Evolutionary conservation across 2,888 invertebrate species (phyloP).

Genomic region (Drosophila paranaensis): DNA sequence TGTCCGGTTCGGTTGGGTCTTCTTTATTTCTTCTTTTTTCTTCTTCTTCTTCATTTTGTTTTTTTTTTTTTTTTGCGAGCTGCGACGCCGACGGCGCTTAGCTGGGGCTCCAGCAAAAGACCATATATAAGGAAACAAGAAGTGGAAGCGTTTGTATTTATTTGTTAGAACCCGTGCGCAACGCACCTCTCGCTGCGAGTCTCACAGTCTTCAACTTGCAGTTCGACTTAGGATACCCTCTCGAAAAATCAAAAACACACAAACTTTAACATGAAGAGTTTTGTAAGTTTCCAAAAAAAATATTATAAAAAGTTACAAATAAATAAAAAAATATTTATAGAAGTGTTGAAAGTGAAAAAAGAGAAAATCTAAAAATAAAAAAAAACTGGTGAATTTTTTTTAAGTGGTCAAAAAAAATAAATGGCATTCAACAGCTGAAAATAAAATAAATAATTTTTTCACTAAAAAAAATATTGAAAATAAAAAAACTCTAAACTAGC

Average conservation of each 20-base stretch:
- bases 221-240: slow-evolving; percentile 42
- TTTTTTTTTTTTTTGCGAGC: slow-evolving; percentile 42
- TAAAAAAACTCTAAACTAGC: neutral
- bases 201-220: slow-evolving; percentile 27
- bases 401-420: neutral
- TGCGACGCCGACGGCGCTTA: slow-evolving; percentile 49
- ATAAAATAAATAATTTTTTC: neutral
- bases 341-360: slow-evolving; percentile 19
- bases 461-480: neutral
- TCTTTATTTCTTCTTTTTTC: slow-evolving; percentile 41
- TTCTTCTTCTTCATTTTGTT: slow-evolving; percentile 7
- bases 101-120: slow-evolving; percentile 56
- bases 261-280: slow-evolving; percentile 72
- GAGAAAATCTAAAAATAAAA: neutral
- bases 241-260: slow-evolving; percentile 13
- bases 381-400: slow-evolving; percentile 21
- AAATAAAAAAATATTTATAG: slow-evolving; percentile 2
- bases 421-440: neutral
- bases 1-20: slow-evolving; percentile 68
- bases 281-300: slow-evolving; percentile 70
- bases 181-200: slow-evolving; percentile 52
- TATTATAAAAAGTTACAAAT: neutral
- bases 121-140: slow-evolving; percentile 84
- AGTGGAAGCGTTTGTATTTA: slow-evolving; percentile 80
- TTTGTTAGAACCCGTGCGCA: slow-evolving; percentile 81